Evolutionary conservation across 1,140 invertebrate genomes (phyloP).

Genomic region (Tribolium castaneum): DNA sequence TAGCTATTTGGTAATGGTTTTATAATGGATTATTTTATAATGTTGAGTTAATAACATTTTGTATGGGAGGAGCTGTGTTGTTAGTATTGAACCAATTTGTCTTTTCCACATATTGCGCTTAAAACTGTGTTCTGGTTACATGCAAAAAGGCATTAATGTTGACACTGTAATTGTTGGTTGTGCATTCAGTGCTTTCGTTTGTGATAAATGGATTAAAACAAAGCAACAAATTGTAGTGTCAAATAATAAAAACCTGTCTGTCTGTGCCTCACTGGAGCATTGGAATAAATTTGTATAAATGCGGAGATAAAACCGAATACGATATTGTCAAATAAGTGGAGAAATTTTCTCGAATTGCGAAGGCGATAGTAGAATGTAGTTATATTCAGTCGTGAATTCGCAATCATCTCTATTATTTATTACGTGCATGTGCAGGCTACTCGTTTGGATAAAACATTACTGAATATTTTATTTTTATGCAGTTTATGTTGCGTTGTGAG

Average conservation of each 20-base stretch:
- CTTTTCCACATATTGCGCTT: not conserved
- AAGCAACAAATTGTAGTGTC: not conserved
- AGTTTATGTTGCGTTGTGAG: conserved; percentile 4
- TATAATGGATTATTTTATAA: not conserved
- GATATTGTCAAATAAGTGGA: conserved; percentile 22
- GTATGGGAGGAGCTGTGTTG: not conserved
- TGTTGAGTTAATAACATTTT: not conserved
- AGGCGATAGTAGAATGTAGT: not conserved
- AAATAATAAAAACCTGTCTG: not conserved
- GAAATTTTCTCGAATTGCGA: conserved; percentile 10
- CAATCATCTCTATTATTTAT: conserved; percentile 24
- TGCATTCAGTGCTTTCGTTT: not conserved
- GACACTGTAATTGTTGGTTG: conserved; percentile 16
- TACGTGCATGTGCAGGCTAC: conserved; percentile 11
- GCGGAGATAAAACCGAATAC: conserved; percentile 12
- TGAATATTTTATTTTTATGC: conserved; percentile 15
- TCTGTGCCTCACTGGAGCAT: not conserved
- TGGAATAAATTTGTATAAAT: conserved; percentile 19
- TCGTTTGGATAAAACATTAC: conserved; percentile 21
- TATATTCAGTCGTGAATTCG: conserved; percentile 20
- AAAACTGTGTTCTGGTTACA: not conserved
- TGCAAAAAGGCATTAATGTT: not conserved
- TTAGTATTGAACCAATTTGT: not conserved
- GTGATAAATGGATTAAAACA: conserved; percentile 13
- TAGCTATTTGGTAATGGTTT: not conserved